A percentile compares a stretch with the other conserved stretches of the same genome.
Conservation (phyloP, 2,888 invertebrate genomes). For the Mesodorylaimus sp. region DNA sequence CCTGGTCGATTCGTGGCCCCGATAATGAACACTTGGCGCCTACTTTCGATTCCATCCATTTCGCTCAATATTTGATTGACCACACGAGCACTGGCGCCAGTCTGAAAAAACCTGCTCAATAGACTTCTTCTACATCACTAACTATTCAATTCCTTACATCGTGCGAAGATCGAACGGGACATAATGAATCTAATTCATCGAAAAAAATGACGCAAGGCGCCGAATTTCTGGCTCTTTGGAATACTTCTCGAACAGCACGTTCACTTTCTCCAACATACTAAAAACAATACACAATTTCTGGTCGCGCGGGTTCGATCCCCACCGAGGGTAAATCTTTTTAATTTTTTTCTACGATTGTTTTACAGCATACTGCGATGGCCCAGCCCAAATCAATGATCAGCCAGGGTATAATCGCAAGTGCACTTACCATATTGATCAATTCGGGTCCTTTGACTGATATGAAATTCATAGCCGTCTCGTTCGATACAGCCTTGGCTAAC, state of each 20-base stretch:
- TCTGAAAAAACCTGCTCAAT: constrained; percentile 21
- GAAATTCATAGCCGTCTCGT: constrained; percentile 94
- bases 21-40: constrained; percentile 78
- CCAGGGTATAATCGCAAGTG: too few species aligned
- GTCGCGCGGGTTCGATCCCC: too few species aligned
- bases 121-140: not conserved
- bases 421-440: constrained; percentile 70
- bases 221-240: constrained; percentile 78
- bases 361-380: too few species aligned
- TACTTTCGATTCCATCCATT: constrained; percentile 86
- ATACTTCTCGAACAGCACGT: constrained; percentile 81
- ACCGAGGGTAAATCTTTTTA: too few species aligned
- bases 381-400: too few species aligned
- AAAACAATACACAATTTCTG: constrained; percentile 13
- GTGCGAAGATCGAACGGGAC: constrained; percentile 63
- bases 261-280: constrained; percentile 96
- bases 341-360: too few species aligned
- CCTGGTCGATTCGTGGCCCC: constrained; percentile 87
- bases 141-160: constrained; percentile 38
- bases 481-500: constrained; percentile 89
- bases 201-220: constrained; percentile 96
- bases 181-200: constrained; percentile 88
- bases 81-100: constrained; percentile 44
- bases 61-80: constrained; percentile 93
- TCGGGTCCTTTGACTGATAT: constrained; percentile 98